These are phyloP conservation scores for Drosophila pectinifera DNA, from an alignment of 1,140 invertebrate genomes.

Conservation along the genomic window DNA sequence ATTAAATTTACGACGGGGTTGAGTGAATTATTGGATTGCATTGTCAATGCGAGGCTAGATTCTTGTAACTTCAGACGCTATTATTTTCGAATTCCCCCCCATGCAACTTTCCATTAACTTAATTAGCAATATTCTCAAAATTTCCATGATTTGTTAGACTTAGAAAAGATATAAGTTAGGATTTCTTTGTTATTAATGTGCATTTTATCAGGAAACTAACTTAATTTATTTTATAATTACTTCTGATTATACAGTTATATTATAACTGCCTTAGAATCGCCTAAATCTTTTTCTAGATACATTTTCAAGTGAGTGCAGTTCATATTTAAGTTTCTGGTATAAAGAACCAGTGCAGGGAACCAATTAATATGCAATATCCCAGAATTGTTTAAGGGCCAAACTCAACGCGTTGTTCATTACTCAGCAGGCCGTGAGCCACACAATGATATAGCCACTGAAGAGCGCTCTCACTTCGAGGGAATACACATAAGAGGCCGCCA, in stretches of 20 bases:
- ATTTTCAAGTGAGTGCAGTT: slow-evolving; percentile 3
- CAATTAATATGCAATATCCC: slow-evolving; percentile 8
- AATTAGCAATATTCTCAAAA: neutral
- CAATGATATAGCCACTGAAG: neutral
- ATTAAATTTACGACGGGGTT: slow-evolving; percentile 49
- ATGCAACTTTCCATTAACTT: slow-evolving; percentile 22
- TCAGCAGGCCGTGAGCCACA: neutral
- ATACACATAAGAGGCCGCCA: neutral
- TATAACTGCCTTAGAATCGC: too few species aligned
- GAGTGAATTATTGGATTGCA: slow-evolving; percentile 43
- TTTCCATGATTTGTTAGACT: neutral
- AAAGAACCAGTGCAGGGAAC: neutral
- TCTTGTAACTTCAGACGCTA: slow-evolving; percentile 3
- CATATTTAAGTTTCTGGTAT: neutral
- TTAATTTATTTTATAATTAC: too few species aligned
- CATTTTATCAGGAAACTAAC: too few species aligned
- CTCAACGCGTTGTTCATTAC: slow-evolving; percentile 6
- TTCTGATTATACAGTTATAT: too few species aligned
- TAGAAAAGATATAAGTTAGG: too few species aligned
- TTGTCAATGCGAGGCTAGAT: slow-evolving; percentile 9
- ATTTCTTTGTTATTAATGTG: too few species aligned
- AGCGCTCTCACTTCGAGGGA: neutral
- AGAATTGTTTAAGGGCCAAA: neutral
- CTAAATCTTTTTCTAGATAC: neutral
- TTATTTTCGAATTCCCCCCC: neutral